A percentile compares a stretch with the other conserved stretches of the same genome.
These are phyloP conservation scores for Dendroctonus ponderosae DNA, from an alignment of 1,140 invertebrate species.

Conservation along the genomic window DNA sequence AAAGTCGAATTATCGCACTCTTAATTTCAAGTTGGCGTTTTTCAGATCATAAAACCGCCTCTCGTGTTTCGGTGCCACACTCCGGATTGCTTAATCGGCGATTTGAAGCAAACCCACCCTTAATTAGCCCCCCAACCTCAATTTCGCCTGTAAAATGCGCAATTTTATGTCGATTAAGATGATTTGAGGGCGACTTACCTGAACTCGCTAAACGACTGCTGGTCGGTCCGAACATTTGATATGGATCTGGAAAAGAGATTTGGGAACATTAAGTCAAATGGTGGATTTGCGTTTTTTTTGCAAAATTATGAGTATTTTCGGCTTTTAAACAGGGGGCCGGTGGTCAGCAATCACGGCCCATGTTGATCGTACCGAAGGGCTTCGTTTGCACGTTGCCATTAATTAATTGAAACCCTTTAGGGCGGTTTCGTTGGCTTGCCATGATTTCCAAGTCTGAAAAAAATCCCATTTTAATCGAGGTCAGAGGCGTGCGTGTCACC, in stretches of 20 bases:
- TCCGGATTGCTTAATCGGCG: constrained; percentile 18
- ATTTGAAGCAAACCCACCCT: constrained; percentile 21
- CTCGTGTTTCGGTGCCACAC: constrained; percentile 7
- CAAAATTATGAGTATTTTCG: constrained; percentile 5
- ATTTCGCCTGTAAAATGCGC: constrained; percentile 24
- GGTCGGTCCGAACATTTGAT: constrained; percentile 93
- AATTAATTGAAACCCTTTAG: constrained; percentile 2
- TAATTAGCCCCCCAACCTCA: constrained; percentile 9
- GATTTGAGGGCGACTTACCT: constrained; percentile 58
- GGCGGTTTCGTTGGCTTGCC: neutral
- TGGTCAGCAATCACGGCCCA: neutral
- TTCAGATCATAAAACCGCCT: constrained; percentile 14
- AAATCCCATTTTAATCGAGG: neutral
- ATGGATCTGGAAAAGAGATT: constrained; percentile 79
- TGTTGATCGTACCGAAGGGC: neutral
- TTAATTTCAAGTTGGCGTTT: constrained; percentile 27
- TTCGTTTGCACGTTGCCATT: neutral
- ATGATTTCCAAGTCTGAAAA: constrained; percentile 32
- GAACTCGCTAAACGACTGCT: constrained; percentile 91
- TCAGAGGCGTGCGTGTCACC: neutral
- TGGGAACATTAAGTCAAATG: constrained; percentile 36
- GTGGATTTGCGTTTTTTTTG: constrained; percentile 34
- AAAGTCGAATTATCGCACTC: constrained; percentile 10
- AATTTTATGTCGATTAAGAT: constrained; percentile 37
- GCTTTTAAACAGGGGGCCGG: neutral